Base-by-base conservation (phyloP, 92 coral and sea anemone species). In the Nematostella vectensis region DNA sequence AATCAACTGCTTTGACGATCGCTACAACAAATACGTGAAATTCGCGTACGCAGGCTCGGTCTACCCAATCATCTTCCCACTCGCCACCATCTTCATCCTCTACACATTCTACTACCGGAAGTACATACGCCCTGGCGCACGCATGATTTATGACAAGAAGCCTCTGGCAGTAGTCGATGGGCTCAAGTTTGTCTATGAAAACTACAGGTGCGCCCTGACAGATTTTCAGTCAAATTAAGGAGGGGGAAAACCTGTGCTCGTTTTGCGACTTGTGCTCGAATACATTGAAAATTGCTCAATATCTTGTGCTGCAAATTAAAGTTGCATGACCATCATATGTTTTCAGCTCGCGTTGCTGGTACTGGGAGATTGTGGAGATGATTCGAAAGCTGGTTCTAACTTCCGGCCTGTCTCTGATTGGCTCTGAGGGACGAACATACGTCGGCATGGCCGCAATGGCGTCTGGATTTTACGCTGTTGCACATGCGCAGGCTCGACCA, bases 401-500 rank as follows among this genome's bases (percentile, higher is more conserved):
- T 68, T 80, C 82, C 56, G 77, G 87, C 42, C 56, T 80, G 63
- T 67, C 78, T 20, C 70, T 80, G 53, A 75, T 80, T 57, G 87
- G 87, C 26, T 69, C 87, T 11, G 87, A 80, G 44, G 87, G 87
- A 0, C 71, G 81, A 49, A 80, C 81, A 59, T 80, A 80, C 57
- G 51, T 80, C 25, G 87, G 87, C 33, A 57, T 80, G 62, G 80
- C 74, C 4, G 87, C 87, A 23, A 80, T 80, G 87, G 87, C 82
- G 19, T 80, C 87, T 42, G 87, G 87, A 48, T 68, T 80, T 59
- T 80, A 80, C 57, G 87, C 87, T 21, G 87, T 80, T 25, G 87
- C 72, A 22, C 72, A 80, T 58, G 87, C 87, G 10, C 87, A 80
- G 24, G 75, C 77, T 3, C 68, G 68, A 20, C 87, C 87, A 57